phyloP scores from a whole-genome alignment of 1,140 invertebrate genomes.

The Drosophila suzukii region DNA sequence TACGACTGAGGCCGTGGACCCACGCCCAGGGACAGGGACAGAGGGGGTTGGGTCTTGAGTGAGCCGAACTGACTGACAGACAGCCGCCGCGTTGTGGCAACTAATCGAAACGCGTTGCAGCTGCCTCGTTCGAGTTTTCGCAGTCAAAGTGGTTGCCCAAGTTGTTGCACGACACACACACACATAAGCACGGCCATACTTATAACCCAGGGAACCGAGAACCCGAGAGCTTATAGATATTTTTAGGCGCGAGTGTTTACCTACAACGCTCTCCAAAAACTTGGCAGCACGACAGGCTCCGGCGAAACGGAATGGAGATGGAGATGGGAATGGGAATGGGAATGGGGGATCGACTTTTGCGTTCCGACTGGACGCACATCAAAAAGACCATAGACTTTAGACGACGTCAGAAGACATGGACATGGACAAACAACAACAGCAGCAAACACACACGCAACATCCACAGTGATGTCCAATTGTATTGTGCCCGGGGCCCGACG shows the following conservation, averaged over 20 bases:
- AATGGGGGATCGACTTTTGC: slow-evolving; percentile 44
- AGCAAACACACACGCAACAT: slow-evolving; percentile 24
- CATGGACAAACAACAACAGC: slow-evolving; percentile 46
- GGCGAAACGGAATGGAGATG: background rate
- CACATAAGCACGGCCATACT: background rate
- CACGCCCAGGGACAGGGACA: slow-evolving; percentile 14
- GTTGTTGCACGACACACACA: slow-evolving; percentile 64
- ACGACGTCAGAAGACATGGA: slow-evolving; percentile 61
- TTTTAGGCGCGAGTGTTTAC: slow-evolving; percentile 77
- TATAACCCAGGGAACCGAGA: slow-evolving; percentile 3
- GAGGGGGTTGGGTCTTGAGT: slow-evolving; percentile 47
- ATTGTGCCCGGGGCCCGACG: slow-evolving; percentile 55
- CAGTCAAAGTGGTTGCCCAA: slow-evolving; percentile 75
- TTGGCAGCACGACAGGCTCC: slow-evolving; percentile 49
- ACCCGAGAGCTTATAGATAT: slow-evolving; percentile 65
- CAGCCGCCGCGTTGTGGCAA: slow-evolving; percentile 59
- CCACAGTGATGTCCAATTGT: slow-evolving; percentile 48
- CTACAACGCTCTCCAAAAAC: slow-evolving; percentile 73
- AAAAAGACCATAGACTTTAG: slow-evolving; percentile 58
- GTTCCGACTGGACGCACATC: slow-evolving; percentile 78
- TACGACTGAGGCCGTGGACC: slow-evolving; percentile 14
- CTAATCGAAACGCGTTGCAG: slow-evolving; percentile 82
- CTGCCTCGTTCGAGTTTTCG: slow-evolving; percentile 59
- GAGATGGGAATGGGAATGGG: background rate
- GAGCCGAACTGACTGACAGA: slow-evolving; percentile 52